Evolutionary conservation across 2,113 vertebrate genomes (phyloP), one percentile per base, ranked within the genome.

Genomic region (Glaucidium brasilianum): DNA sequence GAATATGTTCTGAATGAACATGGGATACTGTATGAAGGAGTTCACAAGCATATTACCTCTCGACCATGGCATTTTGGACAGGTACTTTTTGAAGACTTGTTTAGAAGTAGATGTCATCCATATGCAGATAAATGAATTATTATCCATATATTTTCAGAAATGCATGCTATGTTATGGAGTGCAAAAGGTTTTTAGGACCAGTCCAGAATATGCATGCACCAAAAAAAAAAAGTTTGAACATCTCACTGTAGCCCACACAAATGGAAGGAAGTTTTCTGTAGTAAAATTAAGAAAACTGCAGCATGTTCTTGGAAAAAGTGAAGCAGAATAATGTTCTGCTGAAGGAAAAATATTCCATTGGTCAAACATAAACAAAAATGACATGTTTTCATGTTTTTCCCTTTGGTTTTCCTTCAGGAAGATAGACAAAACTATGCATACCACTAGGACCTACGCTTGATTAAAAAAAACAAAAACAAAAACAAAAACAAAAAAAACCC

Each of bases 31-130:
- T 98, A 97, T 62, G 92, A 97, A 82, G 98, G 97, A 30, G 94
- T 96, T 62, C 85, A 94, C 73, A 96, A 97, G 58, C 95, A 95
- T 15, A 94, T 98, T 52, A 97, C 93, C 8, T 86, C 87, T 78
- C 88, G 97, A 63, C 95, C 96, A 26, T 98, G 97, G 97, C 96
- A 98, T 37, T 96, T 96, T 90, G 97, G 97, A 83, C 98, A 98
- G 97, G 97, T 98, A 96, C 15, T 37, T 81, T 90, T 47, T 73
- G 37, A 85, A 76, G 32, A 71, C 14, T 79, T 78, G 4, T 43
- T 82, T 50, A 63, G 52, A 91, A 88, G 43, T 6, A 75, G 21
- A 34, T 41, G 23, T 12, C 32, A 41, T 73, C 53, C 20, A 34
- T 66, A 29, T 50, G 39, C 0, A 1, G 39, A 87, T 35, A 72